Percentiles rank a stretch among this genome's conserved stretches.
Evolutionary conservation across 2,888 invertebrate genomes (phyloP).

Genomic region (Coleophora flavipennella): DNA sequence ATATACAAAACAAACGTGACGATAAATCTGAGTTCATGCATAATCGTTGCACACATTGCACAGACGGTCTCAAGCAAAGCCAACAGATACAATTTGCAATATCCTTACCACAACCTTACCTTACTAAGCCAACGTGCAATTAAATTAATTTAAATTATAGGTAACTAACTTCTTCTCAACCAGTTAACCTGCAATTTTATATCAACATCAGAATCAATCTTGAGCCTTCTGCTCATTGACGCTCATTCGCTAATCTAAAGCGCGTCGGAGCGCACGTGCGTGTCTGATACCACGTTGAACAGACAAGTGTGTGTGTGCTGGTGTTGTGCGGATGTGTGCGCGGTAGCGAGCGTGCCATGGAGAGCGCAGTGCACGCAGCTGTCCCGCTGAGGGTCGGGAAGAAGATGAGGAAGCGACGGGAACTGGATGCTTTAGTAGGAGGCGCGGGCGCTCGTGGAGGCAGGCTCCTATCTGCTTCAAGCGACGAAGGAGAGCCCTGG

Average conservation of each 20-base stretch:
- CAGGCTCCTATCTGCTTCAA: constrained; percentile 76
- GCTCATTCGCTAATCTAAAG: constrained; percentile 36
- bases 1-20: too few species aligned
- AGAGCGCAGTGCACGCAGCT: constrained; percentile 73
- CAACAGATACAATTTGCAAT: too few species aligned
- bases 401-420: constrained; percentile 84
- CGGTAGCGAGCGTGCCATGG: constrained; percentile 56
- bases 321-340: constrained; percentile 45
- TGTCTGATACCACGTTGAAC: constrained; percentile 25
- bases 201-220: constrained; percentile 4
- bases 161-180: constrained; percentile 1
- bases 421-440: constrained; percentile 80
- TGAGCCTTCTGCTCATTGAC: constrained; percentile 4
- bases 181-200: constrained; percentile 24
- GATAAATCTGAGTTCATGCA: too few species aligned
- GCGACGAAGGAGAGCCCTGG: constrained; percentile 72
- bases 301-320: constrained; percentile 13
- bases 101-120: too few species aligned
- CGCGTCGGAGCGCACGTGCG: constrained; percentile 39
- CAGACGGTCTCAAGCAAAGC: too few species aligned
- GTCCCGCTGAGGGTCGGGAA: constrained; percentile 78
- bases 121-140: not conserved
- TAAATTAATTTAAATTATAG: not conserved
- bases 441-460: constrained; percentile 62
- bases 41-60: too few species aligned